These are phyloP conservation scores for Clangula hyemalis DNA, from an alignment of 2,797 vertebrate genomes.

Conservation along the genomic window DNA sequence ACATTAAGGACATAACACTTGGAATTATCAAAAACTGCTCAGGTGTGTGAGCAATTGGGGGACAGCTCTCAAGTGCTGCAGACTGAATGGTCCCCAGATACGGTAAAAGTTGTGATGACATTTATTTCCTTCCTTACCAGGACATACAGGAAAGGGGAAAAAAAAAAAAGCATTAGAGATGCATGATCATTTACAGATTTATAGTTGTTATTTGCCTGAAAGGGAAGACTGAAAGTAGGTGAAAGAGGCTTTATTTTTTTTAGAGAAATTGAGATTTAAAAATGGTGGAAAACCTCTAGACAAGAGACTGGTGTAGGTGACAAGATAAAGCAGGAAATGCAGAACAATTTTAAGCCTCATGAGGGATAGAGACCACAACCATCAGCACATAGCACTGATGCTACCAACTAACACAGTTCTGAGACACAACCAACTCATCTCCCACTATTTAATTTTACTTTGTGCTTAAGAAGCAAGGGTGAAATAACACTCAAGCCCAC, in stretches of 20 bases:
- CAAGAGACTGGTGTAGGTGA: rapidly evolving
- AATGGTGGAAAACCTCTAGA: background rate
- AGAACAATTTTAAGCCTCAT: background rate
- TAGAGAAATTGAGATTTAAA: background rate
- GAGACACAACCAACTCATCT: background rate
- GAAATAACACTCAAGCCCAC: background rate
- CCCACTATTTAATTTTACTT: background rate
- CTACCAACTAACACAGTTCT: background rate
- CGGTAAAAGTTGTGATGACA: background rate
- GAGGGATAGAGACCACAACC: background rate
- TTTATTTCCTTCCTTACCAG: background rate
- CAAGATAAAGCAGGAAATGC: background rate
- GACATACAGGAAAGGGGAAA: background rate
- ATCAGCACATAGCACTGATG: background rate
- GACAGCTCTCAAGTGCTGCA: background rate
- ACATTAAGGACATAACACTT: conserved; percentile 73
- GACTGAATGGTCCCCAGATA: background rate
- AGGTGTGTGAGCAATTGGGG: background rate
- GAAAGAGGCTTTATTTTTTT: background rate
- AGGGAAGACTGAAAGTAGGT: background rate
- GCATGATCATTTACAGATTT: background rate
- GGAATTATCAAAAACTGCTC: conserved; percentile 60
- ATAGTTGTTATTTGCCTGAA: background rate
- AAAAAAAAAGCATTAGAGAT: background rate
- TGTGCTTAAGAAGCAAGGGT: background rate